Evolutionary conservation across 2,797 vertebrate genomes (phyloP).

Genomic region (Meriones psammophilus): DNA sequence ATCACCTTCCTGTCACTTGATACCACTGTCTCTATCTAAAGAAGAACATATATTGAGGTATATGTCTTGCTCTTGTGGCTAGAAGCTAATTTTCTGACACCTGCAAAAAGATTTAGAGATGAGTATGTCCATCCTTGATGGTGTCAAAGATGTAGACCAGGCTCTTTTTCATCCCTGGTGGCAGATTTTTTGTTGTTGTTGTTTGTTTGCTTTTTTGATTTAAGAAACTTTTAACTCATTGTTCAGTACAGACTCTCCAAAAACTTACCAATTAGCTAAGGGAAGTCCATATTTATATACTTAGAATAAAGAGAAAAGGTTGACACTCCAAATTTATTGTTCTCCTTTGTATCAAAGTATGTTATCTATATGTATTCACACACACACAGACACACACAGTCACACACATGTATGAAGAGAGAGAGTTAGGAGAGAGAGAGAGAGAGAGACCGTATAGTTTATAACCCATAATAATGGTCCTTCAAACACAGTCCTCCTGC

Average conservation of each 20-base stretch:
- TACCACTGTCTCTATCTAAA: neutral
- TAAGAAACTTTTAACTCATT: neutral
- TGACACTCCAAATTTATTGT: neutral
- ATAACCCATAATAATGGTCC: neutral
- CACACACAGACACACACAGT: neutral
- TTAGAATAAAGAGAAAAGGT: constrained; percentile 10
- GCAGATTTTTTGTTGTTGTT: neutral
- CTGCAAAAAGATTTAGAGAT: neutral
- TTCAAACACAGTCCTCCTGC: neutral
- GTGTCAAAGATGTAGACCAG: neutral
- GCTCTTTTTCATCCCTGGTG: neutral
- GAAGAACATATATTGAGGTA: neutral
- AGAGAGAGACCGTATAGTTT: neutral
- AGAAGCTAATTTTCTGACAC: neutral
- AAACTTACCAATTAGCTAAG: neutral
- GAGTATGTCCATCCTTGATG: neutral
- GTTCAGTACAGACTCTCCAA: neutral
- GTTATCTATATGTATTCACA: neutral
- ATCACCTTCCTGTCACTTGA: neutral
- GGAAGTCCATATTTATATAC: neutral
- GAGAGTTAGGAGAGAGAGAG: neutral
- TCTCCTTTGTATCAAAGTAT: neutral
- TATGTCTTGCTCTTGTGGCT: neutral
- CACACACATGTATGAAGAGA: neutral
- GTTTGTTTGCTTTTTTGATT: neutral